phyloP scores from a whole-genome alignment of 2,888 invertebrate genomes.

The Euproctis similis region DNA sequence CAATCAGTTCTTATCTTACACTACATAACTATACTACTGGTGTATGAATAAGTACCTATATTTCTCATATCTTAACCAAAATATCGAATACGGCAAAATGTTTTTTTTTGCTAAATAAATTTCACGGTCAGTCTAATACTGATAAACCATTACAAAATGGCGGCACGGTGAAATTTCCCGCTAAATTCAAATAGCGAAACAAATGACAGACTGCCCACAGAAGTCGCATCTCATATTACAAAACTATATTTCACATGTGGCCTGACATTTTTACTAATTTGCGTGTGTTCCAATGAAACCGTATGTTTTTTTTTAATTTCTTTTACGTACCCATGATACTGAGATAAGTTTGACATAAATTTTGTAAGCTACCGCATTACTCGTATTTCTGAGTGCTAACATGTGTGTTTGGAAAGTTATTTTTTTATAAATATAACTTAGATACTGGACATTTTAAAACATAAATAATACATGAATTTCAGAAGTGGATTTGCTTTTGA shows the following conservation, averaged over 20 bases:
- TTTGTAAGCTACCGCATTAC: constrained; percentile 38
- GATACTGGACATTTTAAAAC: no score
- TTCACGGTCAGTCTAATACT: constrained; percentile 53
- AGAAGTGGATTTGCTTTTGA: no score
- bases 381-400: constrained; percentile 11
- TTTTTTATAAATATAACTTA: no score
- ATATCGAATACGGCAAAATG: no score
- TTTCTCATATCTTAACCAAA: no score
- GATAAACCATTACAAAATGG: constrained; percentile 39
- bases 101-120: constrained; percentile 30
- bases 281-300: constrained; percentile 42
- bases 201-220: constrained; percentile 37
- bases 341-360: constrained; percentile 29
- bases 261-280: constrained; percentile 28
- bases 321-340: constrained; percentile 18
- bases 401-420: no score
- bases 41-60: no score
- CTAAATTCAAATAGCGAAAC: constrained; percentile 39
- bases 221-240: constrained; percentile 51
- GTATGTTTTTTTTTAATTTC: no score
- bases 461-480: no score
- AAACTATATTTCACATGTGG: constrained; percentile 53
- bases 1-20: no score
- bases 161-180: constrained; percentile 53
- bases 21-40: no score